These are phyloP conservation scores for Hipparchia semele DNA, from an alignment of 2,888 invertebrate genomes.

Conservation along the genomic window DNA sequence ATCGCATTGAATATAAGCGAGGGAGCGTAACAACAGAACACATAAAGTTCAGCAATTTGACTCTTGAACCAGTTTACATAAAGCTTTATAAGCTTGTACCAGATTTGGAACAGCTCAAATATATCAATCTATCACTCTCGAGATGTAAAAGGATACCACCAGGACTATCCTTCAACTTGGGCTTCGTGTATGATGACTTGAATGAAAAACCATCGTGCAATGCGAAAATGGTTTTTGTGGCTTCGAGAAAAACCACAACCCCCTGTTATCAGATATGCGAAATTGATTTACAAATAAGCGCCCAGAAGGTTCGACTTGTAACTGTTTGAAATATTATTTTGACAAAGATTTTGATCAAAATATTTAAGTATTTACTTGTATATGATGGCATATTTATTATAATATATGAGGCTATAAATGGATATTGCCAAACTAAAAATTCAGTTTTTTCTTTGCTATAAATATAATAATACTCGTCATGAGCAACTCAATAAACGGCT, in stretches of 20 bases:
- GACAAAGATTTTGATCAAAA: too few relatives aligned
- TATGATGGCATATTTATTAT: not conserved
- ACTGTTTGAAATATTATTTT: constrained; percentile 19
- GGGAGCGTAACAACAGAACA: constrained; percentile 62
- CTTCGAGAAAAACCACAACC: constrained; percentile 67
- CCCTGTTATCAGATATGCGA: constrained; percentile 76
- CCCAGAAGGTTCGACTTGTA: constrained; percentile 53
- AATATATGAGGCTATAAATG: not conserved
- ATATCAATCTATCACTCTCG: constrained; percentile 63
- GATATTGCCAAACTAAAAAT: not conserved
- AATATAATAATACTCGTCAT: too few relatives aligned
- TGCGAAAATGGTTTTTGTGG: constrained; percentile 70
- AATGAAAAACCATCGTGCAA: constrained; percentile 61
- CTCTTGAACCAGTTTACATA: constrained; percentile 68
- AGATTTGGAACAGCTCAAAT: constrained; percentile 69
- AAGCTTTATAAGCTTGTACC: constrained; percentile 68
- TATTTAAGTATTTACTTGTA: not conserved
- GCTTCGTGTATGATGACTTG: constrained; percentile 67
- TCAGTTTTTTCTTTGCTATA: not conserved
- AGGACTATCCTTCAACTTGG: constrained; percentile 66
- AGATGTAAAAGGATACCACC: constrained; percentile 70
- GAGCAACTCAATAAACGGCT: too few relatives aligned
- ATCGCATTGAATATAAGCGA: constrained; percentile 63
- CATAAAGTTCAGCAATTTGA: constrained; percentile 67
- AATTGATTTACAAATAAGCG: constrained; percentile 63